Conservation (phyloP, 2,797 vertebrate genomes). For the Mus caroli region DNA sequence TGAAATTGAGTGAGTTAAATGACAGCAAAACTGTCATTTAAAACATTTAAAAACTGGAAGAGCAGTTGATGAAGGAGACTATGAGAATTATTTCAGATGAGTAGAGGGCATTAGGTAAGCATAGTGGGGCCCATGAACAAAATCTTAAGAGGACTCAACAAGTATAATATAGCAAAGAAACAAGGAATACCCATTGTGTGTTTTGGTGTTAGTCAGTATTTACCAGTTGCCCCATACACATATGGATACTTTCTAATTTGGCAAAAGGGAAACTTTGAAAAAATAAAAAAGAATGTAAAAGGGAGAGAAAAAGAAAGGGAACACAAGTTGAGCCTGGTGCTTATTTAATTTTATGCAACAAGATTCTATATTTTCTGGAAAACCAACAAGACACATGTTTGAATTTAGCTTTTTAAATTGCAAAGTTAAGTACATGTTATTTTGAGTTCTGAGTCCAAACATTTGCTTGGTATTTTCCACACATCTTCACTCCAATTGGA, state of each 20-base stretch:
- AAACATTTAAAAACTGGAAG: neutral
- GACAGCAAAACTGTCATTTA: neutral
- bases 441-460: conserved; percentile 81
- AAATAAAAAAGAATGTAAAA: conserved; percentile 30
- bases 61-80: neutral
- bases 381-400: conserved; percentile 83
- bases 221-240: conserved; percentile 20
- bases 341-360: conserved; percentile 83
- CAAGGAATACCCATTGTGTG: neutral
- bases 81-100: conserved; percentile 5
- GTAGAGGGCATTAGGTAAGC: neutral
- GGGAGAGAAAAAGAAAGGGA: neutral
- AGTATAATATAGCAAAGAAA: neutral
- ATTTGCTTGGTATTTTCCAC: conserved; percentile 84
- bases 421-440: conserved; percentile 82
- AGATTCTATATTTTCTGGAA: conserved; percentile 84
- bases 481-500: conserved; percentile 81
- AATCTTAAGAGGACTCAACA: neutral
- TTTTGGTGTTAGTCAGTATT: neutral
- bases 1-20: conserved; percentile 44
- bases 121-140: neutral
- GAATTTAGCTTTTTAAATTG: conserved; percentile 78
- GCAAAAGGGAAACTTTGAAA: conserved; percentile 53
- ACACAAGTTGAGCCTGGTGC: conserved; percentile 70
- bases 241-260: conserved; percentile 50